Percentiles rank a stretch among this genome's conserved stretches.
Conservation (phyloP, 2,113 vertebrate species). For the Empidonax alnorum region DNA sequence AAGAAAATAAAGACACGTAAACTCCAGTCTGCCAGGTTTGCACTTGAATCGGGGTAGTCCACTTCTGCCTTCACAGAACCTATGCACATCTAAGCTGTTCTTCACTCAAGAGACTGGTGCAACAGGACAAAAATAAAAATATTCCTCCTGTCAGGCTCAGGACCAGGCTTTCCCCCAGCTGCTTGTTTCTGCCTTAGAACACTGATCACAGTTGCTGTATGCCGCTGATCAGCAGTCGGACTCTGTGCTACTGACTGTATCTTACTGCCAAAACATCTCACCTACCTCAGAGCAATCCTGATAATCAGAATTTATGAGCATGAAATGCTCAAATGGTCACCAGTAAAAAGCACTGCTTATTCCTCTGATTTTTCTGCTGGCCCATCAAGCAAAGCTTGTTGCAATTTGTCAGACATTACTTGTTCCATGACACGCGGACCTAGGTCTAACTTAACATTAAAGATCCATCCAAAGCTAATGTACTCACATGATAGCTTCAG, state of each 20-base stretch:
- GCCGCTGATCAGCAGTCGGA: neutral
- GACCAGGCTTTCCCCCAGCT: neutral
- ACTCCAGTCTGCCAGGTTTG: neutral
- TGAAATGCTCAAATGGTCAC: neutral
- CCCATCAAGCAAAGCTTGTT: neutral
- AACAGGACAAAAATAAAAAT: neutral
- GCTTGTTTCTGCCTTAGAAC: neutral
- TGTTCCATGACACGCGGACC: neutral
- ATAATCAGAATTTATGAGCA: neutral
- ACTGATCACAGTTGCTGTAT: neutral
- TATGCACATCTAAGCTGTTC: accelerated
- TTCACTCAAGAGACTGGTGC: neutral
- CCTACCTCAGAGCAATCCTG: neutral
- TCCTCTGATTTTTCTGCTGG: neutral
- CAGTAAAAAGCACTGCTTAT: neutral
- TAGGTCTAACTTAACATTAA: neutral
- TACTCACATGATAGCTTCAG: neutral
- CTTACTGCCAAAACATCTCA: neutral
- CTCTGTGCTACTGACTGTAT: neutral
- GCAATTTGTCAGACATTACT: neutral
- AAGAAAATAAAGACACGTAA: neutral
- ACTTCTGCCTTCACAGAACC: neutral
- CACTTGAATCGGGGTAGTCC: neutral
- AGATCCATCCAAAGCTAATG: neutral
- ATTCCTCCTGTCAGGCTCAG: neutral